These are phyloP conservation scores for Centrocercus urophasianus DNA, from an alignment of 2,113 vertebrate genomes.

Conservation along the genomic window DNA sequence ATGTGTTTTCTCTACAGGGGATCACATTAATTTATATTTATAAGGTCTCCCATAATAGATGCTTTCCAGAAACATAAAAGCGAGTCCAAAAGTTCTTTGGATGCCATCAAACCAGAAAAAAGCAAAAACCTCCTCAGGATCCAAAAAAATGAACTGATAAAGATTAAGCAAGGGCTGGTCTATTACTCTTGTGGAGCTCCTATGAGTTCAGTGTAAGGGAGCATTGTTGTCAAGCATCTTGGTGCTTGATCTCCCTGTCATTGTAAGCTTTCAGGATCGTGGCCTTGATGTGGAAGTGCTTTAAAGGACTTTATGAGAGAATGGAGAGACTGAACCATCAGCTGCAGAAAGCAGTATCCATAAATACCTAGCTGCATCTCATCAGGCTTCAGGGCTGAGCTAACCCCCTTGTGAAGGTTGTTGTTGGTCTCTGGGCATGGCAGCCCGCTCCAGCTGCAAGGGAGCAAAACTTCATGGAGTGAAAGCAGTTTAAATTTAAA, in stretches of 20 bases:
- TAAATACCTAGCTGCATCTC: not conserved
- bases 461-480: not conserved
- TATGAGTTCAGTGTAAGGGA: not conserved
- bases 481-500: not conserved
- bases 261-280: not conserved
- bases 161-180: not conserved
- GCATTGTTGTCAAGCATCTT: not conserved
- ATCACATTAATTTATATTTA: constrained; percentile 58
- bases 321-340: not conserved
- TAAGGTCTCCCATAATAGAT: constrained; percentile 26
- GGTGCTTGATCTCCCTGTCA: not conserved
- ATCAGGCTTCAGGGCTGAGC: not conserved
- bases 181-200: not conserved
- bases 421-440: not conserved
- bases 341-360: not conserved
- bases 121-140: not conserved
- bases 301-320: not conserved
- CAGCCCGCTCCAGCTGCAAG: not conserved
- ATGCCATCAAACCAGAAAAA: constrained; percentile 26
- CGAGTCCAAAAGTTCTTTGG: constrained; percentile 20
- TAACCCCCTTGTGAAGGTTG: not conserved
- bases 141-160: not conserved
- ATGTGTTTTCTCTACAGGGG: constrained; percentile 52
- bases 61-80: constrained; percentile 30
- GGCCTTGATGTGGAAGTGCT: not conserved